Evolutionary conservation across 2,888 invertebrate species (phyloP).

Genomic region (Stramonita haemastoma): DNA sequence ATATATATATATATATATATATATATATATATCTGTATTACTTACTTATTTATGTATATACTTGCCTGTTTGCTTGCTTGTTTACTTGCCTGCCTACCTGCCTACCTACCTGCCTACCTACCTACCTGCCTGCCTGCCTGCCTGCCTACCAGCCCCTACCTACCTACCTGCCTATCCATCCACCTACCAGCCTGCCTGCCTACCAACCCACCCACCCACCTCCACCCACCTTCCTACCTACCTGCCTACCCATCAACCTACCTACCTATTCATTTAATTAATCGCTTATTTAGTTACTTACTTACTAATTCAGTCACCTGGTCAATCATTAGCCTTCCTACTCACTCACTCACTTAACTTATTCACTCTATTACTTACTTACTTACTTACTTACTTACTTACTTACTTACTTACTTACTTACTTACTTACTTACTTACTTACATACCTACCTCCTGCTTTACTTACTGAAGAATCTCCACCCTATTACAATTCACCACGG

Average conservation of each 20-base stretch:
- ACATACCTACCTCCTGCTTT: too few species aligned
- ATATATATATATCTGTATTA: not conserved
- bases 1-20: not conserved
- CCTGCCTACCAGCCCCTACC: too few species aligned
- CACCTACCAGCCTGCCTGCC: not conserved
- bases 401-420: too few species aligned
- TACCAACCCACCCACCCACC: too few species aligned
- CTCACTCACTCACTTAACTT: too few species aligned
- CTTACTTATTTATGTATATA: not conserved
- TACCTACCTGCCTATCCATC: not conserved
- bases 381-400: too few species aligned
- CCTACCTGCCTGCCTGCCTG: not conserved
- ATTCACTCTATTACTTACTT: too few species aligned
- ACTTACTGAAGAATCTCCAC: too few species aligned
- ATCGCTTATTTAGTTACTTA: not conserved
- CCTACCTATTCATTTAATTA: not conserved
- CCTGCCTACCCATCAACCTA: not conserved
- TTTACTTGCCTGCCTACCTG: not conserved
- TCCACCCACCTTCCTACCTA: not conserved
- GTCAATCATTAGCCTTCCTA: too few species aligned
- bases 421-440: too few species aligned
- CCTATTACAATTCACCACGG: not conserved
- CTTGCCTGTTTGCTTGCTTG: not conserved
- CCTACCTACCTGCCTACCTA: not conserved
- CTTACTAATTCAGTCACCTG: too few species aligned